These are phyloP conservation scores for Bovichtus diacanthus DNA, from an alignment of 2,797 vertebrate genomes.

Conservation along the genomic window DNA sequence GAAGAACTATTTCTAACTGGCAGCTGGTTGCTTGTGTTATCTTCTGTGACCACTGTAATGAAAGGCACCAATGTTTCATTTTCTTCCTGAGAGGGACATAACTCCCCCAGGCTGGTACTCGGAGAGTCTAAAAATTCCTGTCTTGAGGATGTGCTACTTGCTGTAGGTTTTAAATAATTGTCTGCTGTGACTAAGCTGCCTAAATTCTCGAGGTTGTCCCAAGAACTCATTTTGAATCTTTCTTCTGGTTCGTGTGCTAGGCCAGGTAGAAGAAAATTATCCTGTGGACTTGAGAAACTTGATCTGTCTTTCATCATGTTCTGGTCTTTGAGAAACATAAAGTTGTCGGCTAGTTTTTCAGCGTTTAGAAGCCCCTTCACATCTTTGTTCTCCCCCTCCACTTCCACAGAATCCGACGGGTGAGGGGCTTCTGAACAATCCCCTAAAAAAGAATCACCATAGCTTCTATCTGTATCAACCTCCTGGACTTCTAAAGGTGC, in stretches of 20 bases:
- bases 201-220: slow-evolving; percentile 77
- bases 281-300: slow-evolving; percentile 68
- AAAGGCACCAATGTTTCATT: slow-evolving; percentile 82
- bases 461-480: slow-evolving; percentile 53
- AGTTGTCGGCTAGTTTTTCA: slow-evolving; percentile 91
- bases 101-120: slow-evolving; percentile 52
- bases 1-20: slow-evolving; percentile 75
- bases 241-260: slow-evolving; percentile 76
- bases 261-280: slow-evolving; percentile 78
- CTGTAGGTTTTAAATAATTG: slow-evolving; percentile 73
- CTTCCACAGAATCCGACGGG: slow-evolving; percentile 64
- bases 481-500: slow-evolving; percentile 52
- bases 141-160: slow-evolving; percentile 68
- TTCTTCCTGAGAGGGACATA: slow-evolving; percentile 69
- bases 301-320: slow-evolving; percentile 86
- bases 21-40: slow-evolving; percentile 65
- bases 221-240: slow-evolving; percentile 77
- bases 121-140: slow-evolving; percentile 79
- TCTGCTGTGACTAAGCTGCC: slow-evolving; percentile 78
- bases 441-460: slow-evolving; percentile 79
- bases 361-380: slow-evolving; percentile 77
- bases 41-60: slow-evolving; percentile 79
- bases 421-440: slow-evolving; percentile 76
- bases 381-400: slow-evolving; percentile 68
- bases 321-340: slow-evolving; percentile 92